Conservation (phyloP, 1,140 invertebrate species). For the Heliconius congener region DNA sequence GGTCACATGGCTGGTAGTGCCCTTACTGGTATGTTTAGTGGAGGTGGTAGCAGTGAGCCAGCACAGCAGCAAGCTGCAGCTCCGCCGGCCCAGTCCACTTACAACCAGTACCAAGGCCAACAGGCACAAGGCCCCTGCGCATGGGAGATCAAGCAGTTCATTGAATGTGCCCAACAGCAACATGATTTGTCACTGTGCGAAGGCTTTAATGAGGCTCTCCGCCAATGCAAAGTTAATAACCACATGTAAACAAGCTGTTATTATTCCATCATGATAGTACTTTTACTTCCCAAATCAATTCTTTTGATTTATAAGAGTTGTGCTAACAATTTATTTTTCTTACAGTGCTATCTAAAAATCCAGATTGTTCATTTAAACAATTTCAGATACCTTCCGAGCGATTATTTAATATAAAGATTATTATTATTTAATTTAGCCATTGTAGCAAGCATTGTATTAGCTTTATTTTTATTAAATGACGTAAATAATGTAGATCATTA, state of each 20-base stretch:
- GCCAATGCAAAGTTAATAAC: slow-evolving; percentile 90
- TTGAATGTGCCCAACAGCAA: slow-evolving; percentile 93
- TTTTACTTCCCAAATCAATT: slow-evolving; percentile 34
- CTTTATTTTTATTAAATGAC: slow-evolving; percentile 35
- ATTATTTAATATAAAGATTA: slow-evolving; percentile 45
- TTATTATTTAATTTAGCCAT: slow-evolving; percentile 29
- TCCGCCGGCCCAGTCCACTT: slow-evolving; percentile 71
- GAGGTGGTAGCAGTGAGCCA: slow-evolving; percentile 84
- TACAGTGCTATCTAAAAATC: slow-evolving; percentile 38
- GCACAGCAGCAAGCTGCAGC: slow-evolving; percentile 65
- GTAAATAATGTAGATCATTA: slow-evolving; percentile 27
- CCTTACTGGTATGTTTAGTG: slow-evolving; percentile 91
- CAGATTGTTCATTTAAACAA: slow-evolving; percentile 41
- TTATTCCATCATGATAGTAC: slow-evolving; percentile 33
- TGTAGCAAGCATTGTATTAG: neutral
- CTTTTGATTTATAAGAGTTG: slow-evolving; percentile 38
- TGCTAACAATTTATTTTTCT: slow-evolving; percentile 27
- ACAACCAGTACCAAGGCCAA: slow-evolving; percentile 69
- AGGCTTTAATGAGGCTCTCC: slow-evolving; percentile 95
- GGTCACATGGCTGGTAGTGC: slow-evolving; percentile 93
- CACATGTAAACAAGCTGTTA: slow-evolving; percentile 58
- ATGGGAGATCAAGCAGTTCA: slow-evolving; percentile 95
- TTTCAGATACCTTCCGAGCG: slow-evolving; percentile 52
- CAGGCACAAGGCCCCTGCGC: slow-evolving; percentile 87
- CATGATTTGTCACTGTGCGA: slow-evolving; percentile 92